Percentiles rank a stretch among this genome's conserved stretches.
Conservation (phyloP, 2,888 invertebrate genomes). For the Bugula neritina region DNA sequence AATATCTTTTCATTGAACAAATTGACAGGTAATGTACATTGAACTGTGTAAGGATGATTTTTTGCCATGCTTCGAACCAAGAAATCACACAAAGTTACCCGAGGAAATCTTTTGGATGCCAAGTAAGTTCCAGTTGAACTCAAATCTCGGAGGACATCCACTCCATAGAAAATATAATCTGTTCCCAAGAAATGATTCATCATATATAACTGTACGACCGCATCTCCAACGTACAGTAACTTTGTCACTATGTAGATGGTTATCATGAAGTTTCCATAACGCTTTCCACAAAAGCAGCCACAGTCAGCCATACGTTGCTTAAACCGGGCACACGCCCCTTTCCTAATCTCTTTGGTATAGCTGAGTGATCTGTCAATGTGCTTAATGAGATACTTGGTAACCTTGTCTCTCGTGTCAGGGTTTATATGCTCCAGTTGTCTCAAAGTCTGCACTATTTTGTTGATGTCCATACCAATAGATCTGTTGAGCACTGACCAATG, state of each 20-base stretch:
- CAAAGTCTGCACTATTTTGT: constrained; percentile 9
- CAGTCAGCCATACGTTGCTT: constrained; percentile 14
- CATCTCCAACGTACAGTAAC: constrained; percentile 30
- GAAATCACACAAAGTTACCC: constrained; percentile 27
- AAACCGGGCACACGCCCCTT: not conserved
- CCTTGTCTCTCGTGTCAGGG: constrained; percentile 21
- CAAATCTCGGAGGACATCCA: constrained; percentile 24
- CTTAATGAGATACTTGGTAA: constrained; percentile 20
- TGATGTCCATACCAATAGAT: constrained; percentile 15
- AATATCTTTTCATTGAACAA: constrained; percentile 32
- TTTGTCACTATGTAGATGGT: constrained; percentile 30
- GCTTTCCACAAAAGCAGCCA: constrained; percentile 28
- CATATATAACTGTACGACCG: constrained; percentile 30
- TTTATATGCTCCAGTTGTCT: constrained; percentile 21
- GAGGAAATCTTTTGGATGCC: constrained; percentile 17
- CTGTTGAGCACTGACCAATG: constrained; percentile 26
- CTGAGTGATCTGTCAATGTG: constrained; percentile 25
- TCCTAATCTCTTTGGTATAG: constrained; percentile 9
- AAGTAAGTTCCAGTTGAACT: not conserved
- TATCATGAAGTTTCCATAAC: constrained; percentile 30
- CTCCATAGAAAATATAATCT: constrained; percentile 27
- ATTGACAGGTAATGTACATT: constrained; percentile 31
- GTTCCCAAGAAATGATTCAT: constrained; percentile 31
- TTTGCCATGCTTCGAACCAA: constrained; percentile 11
- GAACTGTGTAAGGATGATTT: constrained; percentile 27